phyloP scores from a whole-genome alignment of 2,797 vertebrate genomes.

The Leuciscus waleckii region DNA sequence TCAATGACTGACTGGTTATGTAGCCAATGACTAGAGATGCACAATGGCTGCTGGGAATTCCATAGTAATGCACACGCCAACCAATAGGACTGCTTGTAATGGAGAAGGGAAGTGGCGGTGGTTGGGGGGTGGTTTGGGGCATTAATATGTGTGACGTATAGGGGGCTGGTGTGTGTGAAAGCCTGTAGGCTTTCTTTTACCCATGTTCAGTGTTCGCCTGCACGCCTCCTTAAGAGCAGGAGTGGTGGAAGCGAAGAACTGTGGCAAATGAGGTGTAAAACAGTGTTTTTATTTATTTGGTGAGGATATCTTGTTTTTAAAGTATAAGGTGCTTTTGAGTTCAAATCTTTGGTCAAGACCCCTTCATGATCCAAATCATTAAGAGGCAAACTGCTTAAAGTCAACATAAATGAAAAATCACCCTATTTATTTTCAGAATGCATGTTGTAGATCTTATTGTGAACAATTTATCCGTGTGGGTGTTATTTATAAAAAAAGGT shows the following conservation, averaged over 20 bases:
- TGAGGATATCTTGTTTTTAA: background rate
- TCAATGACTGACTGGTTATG: constrained; percentile 12
- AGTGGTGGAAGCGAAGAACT: constrained; percentile 55
- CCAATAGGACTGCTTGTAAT: constrained; percentile 69
- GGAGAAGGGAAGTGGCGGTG: constrained; percentile 53
- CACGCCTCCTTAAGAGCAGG: constrained; percentile 69
- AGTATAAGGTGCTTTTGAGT: background rate
- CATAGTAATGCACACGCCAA: constrained; percentile 59
- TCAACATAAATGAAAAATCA: background rate
- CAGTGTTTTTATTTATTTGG: background rate
- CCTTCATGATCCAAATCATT: background rate
- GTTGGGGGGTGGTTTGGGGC: constrained; percentile 67
- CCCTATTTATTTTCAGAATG: background rate
- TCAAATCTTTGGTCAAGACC: background rate
- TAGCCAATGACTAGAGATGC: constrained; percentile 55
- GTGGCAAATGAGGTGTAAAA: background rate
- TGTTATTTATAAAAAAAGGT: background rate
- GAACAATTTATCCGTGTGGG: background rate
- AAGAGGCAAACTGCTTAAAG: background rate
- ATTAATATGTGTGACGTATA: constrained; percentile 68
- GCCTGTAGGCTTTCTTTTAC: constrained; percentile 65
- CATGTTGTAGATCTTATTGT: background rate
- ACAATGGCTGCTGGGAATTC: constrained; percentile 65
- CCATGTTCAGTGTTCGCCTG: constrained; percentile 30
- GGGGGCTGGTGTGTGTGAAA: constrained; percentile 56